These are phyloP conservation scores for Romanomermis culicivorax DNA, from an alignment of 2,888 invertebrate genomes.

Conservation along the genomic window DNA sequence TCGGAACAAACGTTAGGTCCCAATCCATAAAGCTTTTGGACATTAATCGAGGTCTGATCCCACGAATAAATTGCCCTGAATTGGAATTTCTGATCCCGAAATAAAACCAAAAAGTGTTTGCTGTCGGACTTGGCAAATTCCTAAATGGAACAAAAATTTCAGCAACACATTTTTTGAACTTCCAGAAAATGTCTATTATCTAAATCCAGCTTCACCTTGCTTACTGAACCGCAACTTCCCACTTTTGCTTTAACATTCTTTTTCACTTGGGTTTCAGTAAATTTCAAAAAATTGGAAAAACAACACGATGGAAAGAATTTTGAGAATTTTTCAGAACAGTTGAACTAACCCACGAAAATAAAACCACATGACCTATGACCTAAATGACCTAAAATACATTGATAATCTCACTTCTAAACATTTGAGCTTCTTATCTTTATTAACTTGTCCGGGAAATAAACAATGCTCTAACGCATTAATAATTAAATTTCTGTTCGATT, in stretches of 20 bases:
- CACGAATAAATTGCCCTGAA: constrained; percentile 90
- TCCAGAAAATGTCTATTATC: no score
- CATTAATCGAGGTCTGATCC: constrained; percentile 53
- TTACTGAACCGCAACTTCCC: no score
- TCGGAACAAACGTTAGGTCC: constrained; percentile 84
- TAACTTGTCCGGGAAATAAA: constrained; percentile 91
- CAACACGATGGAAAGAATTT: no score
- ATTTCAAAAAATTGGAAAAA: no score
- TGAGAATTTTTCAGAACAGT: no score
- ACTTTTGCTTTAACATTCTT: no score
- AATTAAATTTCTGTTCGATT: constrained; percentile 89
- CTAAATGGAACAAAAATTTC: constrained; percentile 24
- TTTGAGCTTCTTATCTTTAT: constrained; percentile 70
- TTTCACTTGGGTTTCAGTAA: no score
- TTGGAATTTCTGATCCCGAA: constrained; percentile 92
- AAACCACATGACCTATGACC: no score
- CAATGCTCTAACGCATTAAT: constrained; percentile 94
- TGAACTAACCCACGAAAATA: no score
- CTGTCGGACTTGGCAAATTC: constrained; percentile 80
- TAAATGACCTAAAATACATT: no score
- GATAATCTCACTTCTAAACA: constrained; percentile 56
- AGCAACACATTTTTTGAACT: no score
- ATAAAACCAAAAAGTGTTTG: constrained; percentile 91
- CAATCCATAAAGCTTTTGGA: constrained; percentile 74
- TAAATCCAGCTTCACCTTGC: no score